Conservation (phyloP, 1,140 invertebrate species). For the Temnothorax curvispinosus region DNA sequence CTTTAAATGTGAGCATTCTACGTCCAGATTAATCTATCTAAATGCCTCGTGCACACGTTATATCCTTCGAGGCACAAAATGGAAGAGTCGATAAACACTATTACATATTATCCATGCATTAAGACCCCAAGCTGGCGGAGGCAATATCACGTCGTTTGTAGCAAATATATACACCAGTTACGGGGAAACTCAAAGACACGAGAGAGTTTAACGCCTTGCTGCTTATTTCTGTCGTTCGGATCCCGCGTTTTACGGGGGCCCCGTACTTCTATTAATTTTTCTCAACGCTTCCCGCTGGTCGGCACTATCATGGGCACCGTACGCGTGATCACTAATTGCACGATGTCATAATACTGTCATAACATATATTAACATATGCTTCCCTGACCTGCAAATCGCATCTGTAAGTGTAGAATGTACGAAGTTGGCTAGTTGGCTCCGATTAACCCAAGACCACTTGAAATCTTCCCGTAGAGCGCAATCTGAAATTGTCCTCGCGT, state of each 20-base stretch:
- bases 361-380: neutral
- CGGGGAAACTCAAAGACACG: neutral
- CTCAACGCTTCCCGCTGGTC: neutral
- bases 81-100: slow-evolving; percentile 15
- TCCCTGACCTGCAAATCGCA: neutral
- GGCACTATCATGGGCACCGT: neutral
- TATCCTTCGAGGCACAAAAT: neutral
- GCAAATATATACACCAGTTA: slow-evolving; percentile 7
- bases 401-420: neutral
- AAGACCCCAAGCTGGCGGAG: neutral
- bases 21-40: slow-evolving; percentile 6
- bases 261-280: slow-evolving; percentile 14
- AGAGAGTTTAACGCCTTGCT: slow-evolving; percentile 11
- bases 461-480: neutral
- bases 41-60: neutral
- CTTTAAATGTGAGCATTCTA: slow-evolving; percentile 11
- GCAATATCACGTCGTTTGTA: slow-evolving; percentile 3
- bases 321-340: neutral
- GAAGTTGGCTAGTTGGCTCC: neutral
- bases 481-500: neutral
- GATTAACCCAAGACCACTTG: neutral
- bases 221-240: slow-evolving; percentile 5
- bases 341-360: neutral
- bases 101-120: slow-evolving; percentile 32
- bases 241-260: neutral